These are phyloP conservation scores for Alviniconcha strummeri DNA, from an alignment of 2,888 invertebrate species.

Conservation along the genomic window DNA sequence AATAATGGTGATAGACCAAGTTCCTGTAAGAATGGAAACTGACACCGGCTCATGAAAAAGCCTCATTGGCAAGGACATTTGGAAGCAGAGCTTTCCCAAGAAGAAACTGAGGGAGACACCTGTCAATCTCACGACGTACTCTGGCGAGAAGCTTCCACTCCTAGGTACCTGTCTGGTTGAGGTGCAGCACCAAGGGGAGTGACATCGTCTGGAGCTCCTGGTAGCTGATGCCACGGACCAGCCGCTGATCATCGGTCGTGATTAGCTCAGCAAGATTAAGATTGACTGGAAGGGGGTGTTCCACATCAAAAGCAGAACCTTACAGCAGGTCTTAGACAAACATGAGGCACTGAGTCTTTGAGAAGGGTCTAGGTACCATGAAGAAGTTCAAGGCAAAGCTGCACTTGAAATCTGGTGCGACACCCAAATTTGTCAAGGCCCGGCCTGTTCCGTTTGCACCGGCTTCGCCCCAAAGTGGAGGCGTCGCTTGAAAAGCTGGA, in stretches of 20 bases:
- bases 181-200: background rate
- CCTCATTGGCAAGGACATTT: background rate
- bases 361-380: slow-evolving; percentile 35
- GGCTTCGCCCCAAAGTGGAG: slow-evolving; percentile 36
- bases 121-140: background rate
- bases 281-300: too few species aligned
- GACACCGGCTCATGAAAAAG: background rate
- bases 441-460: too few species aligned
- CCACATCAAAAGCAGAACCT: too few species aligned
- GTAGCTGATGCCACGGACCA: too few species aligned
- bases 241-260: too few species aligned
- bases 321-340: too few species aligned
- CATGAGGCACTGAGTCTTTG: too few species aligned
- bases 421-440: too few species aligned
- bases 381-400: too few species aligned
- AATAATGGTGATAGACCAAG: background rate
- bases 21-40: background rate
- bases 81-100: background rate
- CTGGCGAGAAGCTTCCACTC: background rate
- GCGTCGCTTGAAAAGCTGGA: slow-evolving; percentile 7
- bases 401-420: too few species aligned
- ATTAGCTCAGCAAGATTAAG: too few species aligned
- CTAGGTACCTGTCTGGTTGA: background rate
- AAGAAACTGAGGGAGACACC: too few species aligned
- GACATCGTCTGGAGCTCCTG: background rate